Evolutionary conservation across 2,888 invertebrate genomes (phyloP).

Genomic region (Idaea dimidiata): DNA sequence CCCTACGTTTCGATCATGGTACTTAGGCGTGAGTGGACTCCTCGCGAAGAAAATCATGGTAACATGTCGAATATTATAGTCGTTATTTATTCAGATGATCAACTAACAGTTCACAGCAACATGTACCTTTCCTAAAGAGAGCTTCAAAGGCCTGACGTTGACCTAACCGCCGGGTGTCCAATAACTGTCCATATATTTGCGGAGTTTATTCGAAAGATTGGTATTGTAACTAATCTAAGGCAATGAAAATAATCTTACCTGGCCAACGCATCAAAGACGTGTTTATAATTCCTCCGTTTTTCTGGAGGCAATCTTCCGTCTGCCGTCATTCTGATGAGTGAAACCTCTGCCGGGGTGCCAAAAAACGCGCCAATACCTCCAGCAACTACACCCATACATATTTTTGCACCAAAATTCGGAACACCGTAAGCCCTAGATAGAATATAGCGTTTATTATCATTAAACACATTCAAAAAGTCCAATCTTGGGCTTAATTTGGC

Average conservation of each 20-base stretch:
- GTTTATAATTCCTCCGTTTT: slow-evolving; percentile 92
- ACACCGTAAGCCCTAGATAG: slow-evolving; percentile 54
- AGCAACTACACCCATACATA: slow-evolving; percentile 89
- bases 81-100: background rate
- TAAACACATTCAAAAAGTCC: too few relatives aligned
- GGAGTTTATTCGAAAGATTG: background rate
- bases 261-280: slow-evolving; percentile 90
- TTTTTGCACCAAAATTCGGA: slow-evolving; percentile 89
- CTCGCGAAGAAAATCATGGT: too few relatives aligned
- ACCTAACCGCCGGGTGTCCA: background rate
- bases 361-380: slow-evolving; percentile 92
- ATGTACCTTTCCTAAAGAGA: background rate
- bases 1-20: too few relatives aligned
- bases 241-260: slow-evolving; percentile 29
- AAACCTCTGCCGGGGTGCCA: slow-evolving; percentile 96
- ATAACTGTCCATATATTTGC: background rate
- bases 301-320: slow-evolving; percentile 93
- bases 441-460: background rate
- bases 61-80: too few relatives aligned
- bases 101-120: background rate
- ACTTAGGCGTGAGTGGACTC: too few relatives aligned
- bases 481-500: too few relatives aligned
- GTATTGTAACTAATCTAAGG: background rate
- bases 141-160: background rate
- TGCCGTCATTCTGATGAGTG: slow-evolving; percentile 95